Conservation (phyloP, 2,888 invertebrate genomes). For the Dicranocentrus wangi region DNA sequence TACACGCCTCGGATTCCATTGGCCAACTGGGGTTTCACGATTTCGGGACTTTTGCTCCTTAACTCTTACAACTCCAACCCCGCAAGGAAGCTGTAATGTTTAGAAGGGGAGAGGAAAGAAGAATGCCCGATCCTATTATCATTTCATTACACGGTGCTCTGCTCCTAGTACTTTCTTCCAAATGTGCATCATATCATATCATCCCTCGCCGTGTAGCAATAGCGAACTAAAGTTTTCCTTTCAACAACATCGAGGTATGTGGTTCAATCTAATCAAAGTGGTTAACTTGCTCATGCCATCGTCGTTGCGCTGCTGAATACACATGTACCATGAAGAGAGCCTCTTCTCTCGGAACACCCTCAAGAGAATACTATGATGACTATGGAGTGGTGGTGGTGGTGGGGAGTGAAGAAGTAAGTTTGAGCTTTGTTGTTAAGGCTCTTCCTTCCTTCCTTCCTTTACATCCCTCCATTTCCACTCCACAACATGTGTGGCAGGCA, state of each 20-base stretch:
- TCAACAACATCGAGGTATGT: too few relatives aligned
- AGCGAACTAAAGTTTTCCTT: too few relatives aligned
- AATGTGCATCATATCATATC: too few relatives aligned
- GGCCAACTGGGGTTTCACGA: conserved; percentile 31
- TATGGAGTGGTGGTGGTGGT: not conserved
- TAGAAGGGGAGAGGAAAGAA: conserved; percentile 17
- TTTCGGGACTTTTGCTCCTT: conserved; percentile 59
- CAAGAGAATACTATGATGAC: conserved; percentile 20
- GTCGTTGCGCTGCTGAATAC: not conserved
- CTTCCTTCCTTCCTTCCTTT: not conserved
- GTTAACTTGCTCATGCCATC: not conserved
- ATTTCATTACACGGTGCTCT: conserved; percentile 22
- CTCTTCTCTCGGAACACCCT: conserved; percentile 17
- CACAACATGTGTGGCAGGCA: too few relatives aligned
- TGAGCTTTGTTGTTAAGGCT: too few relatives aligned
- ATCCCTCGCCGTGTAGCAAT: too few relatives aligned
- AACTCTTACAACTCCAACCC: conserved; percentile 27
- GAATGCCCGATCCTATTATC: conserved; percentile 41
- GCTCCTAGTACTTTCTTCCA: too few relatives aligned
- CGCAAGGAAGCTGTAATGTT: not conserved
- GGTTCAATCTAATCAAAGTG: too few relatives aligned
- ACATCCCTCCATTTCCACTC: conserved; percentile 8
- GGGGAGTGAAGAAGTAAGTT: conserved; percentile 29
- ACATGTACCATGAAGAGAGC: not conserved
- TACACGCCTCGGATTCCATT: conserved; percentile 32